Evolutionary conservation across 2,888 invertebrate genomes (phyloP), one percentile per base, ranked within the genome.

Genomic region (Lucinisca nassula): DNA sequence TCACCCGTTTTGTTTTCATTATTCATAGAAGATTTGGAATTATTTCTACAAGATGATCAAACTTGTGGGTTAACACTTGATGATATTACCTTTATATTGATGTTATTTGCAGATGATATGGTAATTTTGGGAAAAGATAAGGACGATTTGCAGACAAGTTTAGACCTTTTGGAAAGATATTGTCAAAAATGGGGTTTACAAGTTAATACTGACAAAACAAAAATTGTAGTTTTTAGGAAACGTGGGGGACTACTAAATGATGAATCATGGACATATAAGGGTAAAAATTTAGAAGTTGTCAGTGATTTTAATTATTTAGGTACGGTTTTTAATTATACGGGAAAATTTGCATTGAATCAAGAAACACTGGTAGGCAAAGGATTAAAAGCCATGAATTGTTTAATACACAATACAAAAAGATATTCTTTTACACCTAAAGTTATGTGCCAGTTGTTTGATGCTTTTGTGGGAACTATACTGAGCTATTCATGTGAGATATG

Each of bases 31-130:
- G 70, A 70, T 30, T 14, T 70, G 6, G 81, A 81, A 61, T 17
- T 82, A 2, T 67, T 45, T 37, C 35, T 76, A 49, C 82, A 82
- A 76, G 27, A 67, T 10, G 24, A 30, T 30, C 27, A 32, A 38
- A 32, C 55, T 1, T 40, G n/a, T 45, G 82, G 82, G 30, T 1
- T 82, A 32, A 67, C 2, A 32, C 14, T 82, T 21, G 35, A 45
- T 24, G 82, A 82, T 21, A 38, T 76, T 14, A 32, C 6, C 55
- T 0, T 82, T 24, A 75, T 82, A 45, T n/a, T 76, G 17, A n/a
- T 76, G 17, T 24, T 76, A 24, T 82, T 82, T n/a, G 82, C 82
- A 0, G 76, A 76, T 67, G 82, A 82, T 49, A 76, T 82, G 82
- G 82, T 67, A 0, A 1, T 82, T 67, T 21, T 82, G 8, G 82